Conservation (phyloP, 2,888 invertebrate genomes). For the Cataglyphis livida region DNA sequence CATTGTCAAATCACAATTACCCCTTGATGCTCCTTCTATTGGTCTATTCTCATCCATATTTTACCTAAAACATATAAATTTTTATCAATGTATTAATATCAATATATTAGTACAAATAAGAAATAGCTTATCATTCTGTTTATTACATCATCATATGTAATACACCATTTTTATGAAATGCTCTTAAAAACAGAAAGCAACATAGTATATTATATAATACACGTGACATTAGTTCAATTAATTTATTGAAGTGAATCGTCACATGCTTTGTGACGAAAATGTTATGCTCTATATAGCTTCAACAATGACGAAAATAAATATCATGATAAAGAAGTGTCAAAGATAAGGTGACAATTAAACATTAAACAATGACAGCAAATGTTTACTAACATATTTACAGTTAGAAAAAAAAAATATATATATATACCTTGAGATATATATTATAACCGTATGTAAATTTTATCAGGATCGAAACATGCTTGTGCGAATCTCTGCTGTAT, state of each 20-base stretch:
- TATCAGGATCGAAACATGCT: neutral
- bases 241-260: neutral
- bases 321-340: neutral
- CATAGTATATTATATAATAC: neutral
- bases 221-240: neutral
- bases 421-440: neutral
- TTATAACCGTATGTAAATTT: neutral
- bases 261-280: neutral
- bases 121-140: neutral
- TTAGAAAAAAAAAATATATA: neutral
- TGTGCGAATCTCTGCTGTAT: neutral
- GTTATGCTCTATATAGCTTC: neutral
- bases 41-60: constrained; percentile 54
- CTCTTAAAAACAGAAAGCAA: neutral
- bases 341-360: neutral
- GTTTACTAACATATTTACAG: neutral
- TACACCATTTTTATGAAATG: neutral
- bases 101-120: too few species aligned
- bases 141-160: neutral
- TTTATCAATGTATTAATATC: neutral
- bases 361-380: neutral
- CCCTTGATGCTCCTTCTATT: constrained; percentile 23
- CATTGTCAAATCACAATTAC: constrained; percentile 10
- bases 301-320: neutral
- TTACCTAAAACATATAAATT: constrained; percentile 39